These are phyloP conservation scores for Drosophila kambysellisi DNA, from an alignment of 2,888 invertebrate genomes.

Conservation along the genomic window DNA sequence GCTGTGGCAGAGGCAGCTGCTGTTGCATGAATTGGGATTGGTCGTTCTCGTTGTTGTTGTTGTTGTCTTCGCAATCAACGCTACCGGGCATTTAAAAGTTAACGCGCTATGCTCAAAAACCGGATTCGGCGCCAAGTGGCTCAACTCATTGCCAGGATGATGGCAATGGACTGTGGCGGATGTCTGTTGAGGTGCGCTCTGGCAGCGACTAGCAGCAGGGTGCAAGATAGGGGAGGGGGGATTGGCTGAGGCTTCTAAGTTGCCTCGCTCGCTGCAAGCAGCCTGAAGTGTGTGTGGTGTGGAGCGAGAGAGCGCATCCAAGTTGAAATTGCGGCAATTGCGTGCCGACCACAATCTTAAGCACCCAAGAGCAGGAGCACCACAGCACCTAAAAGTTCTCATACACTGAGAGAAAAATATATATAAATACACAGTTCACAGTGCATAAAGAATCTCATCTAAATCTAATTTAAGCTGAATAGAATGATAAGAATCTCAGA, in stretches of 20 bases:
- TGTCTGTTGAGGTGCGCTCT: slow-evolving; percentile 31
- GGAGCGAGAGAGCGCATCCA: slow-evolving; percentile 49
- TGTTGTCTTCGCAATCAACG: slow-evolving; percentile 59
- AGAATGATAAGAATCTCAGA: not conserved
- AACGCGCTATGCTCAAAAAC: slow-evolving; percentile 61
- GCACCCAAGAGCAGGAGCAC: slow-evolving; percentile 42
- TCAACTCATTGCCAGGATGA: slow-evolving; percentile 52
- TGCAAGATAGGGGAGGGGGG: too few relatives aligned
- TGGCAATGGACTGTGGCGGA: slow-evolving; percentile 52
- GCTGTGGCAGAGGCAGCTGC: slow-evolving; percentile 44
- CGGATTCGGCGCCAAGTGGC: slow-evolving; percentile 60
- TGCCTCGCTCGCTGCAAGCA: slow-evolving; percentile 20
- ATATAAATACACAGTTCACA: too few relatives aligned
- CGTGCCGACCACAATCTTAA: slow-evolving; percentile 77
- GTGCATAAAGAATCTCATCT: not conserved
- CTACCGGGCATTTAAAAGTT: slow-evolving; percentile 79
- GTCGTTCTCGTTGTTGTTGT: not conserved
- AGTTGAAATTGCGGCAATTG: slow-evolving; percentile 79
- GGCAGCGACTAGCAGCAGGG: not conserved
- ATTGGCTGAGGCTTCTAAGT: slow-evolving; percentile 25
- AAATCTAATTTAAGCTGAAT: too few relatives aligned
- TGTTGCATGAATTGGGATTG: slow-evolving; percentile 61
- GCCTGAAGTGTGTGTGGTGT: slow-evolving; percentile 29
- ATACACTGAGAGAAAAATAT: slow-evolving; percentile 18
- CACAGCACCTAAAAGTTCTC: slow-evolving; percentile 54